Base-by-base conservation (phyloP, 2,888 invertebrate genomes). In the Tetrapedia diversipes region DNA sequence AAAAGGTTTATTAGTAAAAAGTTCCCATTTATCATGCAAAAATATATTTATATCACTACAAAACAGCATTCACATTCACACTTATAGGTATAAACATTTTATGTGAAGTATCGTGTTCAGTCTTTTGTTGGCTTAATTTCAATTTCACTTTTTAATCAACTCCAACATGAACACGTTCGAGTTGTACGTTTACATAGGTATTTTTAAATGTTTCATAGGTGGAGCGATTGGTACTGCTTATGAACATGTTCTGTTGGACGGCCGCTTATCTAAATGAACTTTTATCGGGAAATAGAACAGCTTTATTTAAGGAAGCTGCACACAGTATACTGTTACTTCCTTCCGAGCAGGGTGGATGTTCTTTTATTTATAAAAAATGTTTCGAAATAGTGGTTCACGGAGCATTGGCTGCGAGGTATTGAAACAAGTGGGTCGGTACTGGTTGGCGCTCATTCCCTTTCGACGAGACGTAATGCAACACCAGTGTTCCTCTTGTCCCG, bases 381-480 rank as follows among this genome's bases (percentile, higher is more conserved):
- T 68, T 77, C 67, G 77, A 73, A 77, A 73, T 19, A 73, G 60
- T 51, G 11, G 39, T 72, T 68, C 63, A 59, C 67, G 47, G 57
- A 68, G 64, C 72, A 67, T 77, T 73, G 72, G 67, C 73, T 75
- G 59, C 54, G 49, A 73, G 64, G 47, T 68, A 73, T 73, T 54
- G 53, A 34, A 73, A 80, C 85, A 86, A 87, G 66, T 87, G 83
- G 87, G 87, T 86, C 85, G 86, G 79, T 34, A 78, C 66, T 65
- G 64, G 56, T 59, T 68, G 68, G 76, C 85, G 84, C 82, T 82
- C 81, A 76, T 80, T 76, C 79, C 74, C 74, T 61, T 63, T 76
- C 74, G 68, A 70, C 77, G 70, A 79, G 75, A 78, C 87, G 87
- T 88, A 88, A 88, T 85, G 87, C 82, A 86, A 88, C 83, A 88